These are phyloP conservation scores for Leucoraja ocellata DNA, from an alignment of 2,797 vertebrate species.

Conservation along the genomic window DNA sequence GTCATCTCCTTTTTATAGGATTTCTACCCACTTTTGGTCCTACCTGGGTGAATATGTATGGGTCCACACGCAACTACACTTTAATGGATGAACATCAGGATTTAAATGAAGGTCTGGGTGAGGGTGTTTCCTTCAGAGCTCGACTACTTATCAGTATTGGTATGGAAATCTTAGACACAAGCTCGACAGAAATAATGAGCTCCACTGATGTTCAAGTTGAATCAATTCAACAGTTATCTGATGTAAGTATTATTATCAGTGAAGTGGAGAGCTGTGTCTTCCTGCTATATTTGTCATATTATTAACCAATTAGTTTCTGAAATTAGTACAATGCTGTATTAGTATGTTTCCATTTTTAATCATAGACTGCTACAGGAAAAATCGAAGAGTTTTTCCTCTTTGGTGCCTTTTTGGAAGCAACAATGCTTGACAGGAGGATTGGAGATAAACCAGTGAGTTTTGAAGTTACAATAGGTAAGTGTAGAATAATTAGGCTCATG, in stretches of 20 bases:
- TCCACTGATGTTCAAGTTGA: constrained; percentile 86
- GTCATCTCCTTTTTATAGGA: constrained; percentile 55
- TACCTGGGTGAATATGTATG: constrained; percentile 97
- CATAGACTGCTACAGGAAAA: constrained; percentile 77
- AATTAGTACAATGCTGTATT: neutral
- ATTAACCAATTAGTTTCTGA: too few species aligned
- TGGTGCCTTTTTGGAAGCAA: constrained; percentile 88
- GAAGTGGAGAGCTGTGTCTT: neutral
- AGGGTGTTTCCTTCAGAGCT: constrained; percentile 90
- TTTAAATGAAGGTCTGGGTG: constrained; percentile 86
- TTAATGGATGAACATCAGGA: constrained; percentile 96
- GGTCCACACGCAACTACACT: constrained; percentile 86
- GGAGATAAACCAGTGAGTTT: constrained; percentile 88
- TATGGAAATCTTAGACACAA: constrained; percentile 85
- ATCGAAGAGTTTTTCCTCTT: constrained; percentile 95
- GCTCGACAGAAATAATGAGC: constrained; percentile 71
- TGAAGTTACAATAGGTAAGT: constrained; percentile 86
- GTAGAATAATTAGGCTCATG: neutral
- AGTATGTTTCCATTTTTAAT: constrained; percentile 20
- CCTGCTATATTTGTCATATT: neutral
- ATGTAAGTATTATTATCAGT: constrained; percentile 59
- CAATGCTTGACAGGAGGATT: constrained; percentile 92
- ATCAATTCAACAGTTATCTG: constrained; percentile 72
- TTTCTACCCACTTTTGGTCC: constrained; percentile 90
- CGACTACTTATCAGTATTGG: constrained; percentile 79